Percentiles rank a stretch among this genome's conserved stretches.
phyloP scores from a whole-genome alignment of 2,888 invertebrate genomes.

The Macropis europaea region DNA sequence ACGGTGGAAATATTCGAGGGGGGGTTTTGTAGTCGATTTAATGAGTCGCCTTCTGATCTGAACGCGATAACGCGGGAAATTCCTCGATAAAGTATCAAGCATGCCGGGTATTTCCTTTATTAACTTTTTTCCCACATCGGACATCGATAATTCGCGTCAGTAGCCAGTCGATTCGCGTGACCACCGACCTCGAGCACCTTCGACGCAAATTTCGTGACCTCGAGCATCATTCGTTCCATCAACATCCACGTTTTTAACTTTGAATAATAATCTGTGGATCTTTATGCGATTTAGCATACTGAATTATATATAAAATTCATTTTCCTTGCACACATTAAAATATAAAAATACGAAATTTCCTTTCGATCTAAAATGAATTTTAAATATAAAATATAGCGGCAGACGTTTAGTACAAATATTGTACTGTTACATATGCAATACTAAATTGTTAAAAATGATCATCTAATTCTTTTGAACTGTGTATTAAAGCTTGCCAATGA shows the following conservation, averaged over 20 bases:
- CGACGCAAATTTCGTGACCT: not conserved
- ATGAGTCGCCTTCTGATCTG: conserved; percentile 64
- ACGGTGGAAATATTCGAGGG: conserved; percentile 17
- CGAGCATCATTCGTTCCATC: not conserved
- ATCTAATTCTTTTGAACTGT: too few relatives aligned
- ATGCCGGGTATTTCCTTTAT: conserved; percentile 75
- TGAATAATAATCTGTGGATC: too few relatives aligned
- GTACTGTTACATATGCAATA: too few relatives aligned
- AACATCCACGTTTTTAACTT: too few relatives aligned
- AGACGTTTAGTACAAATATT: too few relatives aligned
- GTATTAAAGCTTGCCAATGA: too few relatives aligned
- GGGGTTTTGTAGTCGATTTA: conserved; percentile 56
- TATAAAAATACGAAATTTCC: too few relatives aligned
- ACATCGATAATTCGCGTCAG: conserved; percentile 39
- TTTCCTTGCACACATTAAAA: too few relatives aligned
- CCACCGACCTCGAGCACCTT: not conserved
- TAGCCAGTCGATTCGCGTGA: conserved; percentile 11
- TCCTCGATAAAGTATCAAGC: conserved; percentile 69
- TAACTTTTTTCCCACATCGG: conserved; percentile 70
- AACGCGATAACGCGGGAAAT: conserved; percentile 61
- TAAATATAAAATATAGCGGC: too few relatives aligned
- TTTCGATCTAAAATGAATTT: too few relatives aligned
- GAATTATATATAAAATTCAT: too few relatives aligned
- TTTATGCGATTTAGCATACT: not conserved
- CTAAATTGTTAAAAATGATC: too few relatives aligned